Evolutionary conservation across 2,888 invertebrate genomes (phyloP).

Genomic region (Cerastoderma edule): DNA sequence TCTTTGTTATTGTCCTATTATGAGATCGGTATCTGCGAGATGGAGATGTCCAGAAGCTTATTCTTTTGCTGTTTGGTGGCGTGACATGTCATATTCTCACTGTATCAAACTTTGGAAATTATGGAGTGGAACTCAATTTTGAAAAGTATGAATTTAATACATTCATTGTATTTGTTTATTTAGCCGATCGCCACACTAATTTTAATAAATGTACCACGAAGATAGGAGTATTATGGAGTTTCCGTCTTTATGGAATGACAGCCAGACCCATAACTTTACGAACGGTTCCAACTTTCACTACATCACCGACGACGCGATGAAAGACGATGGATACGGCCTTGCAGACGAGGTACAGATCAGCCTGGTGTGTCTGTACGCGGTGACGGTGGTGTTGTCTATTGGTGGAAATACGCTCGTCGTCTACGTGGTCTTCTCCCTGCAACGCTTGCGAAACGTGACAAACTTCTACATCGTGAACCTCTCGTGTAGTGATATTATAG

Average conservation of each 20-base stretch:
- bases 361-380: slow-evolving; percentile 84
- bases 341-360: slow-evolving; percentile 59
- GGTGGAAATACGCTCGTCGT: slow-evolving; percentile 88
- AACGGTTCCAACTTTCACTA: slow-evolving; percentile 14
- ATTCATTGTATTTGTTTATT: no score
- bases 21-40: no score
- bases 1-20: no score
- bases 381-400: slow-evolving; percentile 84
- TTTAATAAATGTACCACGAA: no score
- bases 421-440: slow-evolving; percentile 88
- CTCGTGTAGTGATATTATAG: slow-evolving; percentile 84
- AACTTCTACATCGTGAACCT: slow-evolving; percentile 87
- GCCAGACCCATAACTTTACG: not conserved
- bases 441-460: slow-evolving; percentile 93
- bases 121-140: no score
- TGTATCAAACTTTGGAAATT: no score
- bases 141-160: no score
- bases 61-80: no score
- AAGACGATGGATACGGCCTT: slow-evolving; percentile 38
- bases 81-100: no score
- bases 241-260: not conserved
- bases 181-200: no score
- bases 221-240: not conserved
- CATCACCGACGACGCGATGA: slow-evolving; percentile 7
- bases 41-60: no score